phyloP scores from a whole-genome alignment of 1,140 invertebrate genomes.

The Aphelinus atriplicis region DNA sequence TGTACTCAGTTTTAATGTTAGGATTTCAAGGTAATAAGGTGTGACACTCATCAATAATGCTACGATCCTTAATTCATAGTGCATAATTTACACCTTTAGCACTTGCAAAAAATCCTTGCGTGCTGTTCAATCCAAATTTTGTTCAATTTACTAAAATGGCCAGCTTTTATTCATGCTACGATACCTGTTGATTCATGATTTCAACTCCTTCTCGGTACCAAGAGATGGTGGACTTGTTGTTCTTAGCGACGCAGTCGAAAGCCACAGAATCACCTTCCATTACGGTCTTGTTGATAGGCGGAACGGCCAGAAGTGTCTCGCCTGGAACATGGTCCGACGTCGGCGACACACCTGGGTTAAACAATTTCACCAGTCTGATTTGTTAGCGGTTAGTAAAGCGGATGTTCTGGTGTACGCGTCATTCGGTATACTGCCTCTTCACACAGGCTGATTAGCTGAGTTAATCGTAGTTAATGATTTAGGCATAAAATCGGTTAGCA shows the following conservation, averaged over 20 bases:
- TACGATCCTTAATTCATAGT: too few species aligned
- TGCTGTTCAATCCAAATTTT: too few species aligned
- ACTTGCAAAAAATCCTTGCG: too few species aligned
- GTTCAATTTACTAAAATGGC: too few species aligned
- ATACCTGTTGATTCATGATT: slow-evolving; percentile 68
- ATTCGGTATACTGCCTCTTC: too few species aligned
- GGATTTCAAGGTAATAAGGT: too few species aligned
- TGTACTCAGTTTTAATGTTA: too few species aligned
- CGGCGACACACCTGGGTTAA: slow-evolving; percentile 63
- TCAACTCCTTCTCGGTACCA: slow-evolving; percentile 78
- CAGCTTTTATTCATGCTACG: too few species aligned
- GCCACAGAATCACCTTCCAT: slow-evolving; percentile 84
- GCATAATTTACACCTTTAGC: too few species aligned
- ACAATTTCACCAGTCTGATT: slow-evolving; percentile 65
- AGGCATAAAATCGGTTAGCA: slow-evolving; percentile 27
- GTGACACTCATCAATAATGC: too few species aligned
- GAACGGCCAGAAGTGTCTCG: slow-evolving; percentile 82
- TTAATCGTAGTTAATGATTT: slow-evolving; percentile 21
- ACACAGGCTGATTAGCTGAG: neutral
- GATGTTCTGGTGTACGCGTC: slow-evolving; percentile 7
- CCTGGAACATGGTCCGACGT: slow-evolving; percentile 71
- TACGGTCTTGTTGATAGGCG: slow-evolving; percentile 89
- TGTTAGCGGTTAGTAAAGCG: slow-evolving; percentile 61
- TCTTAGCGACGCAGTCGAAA: slow-evolving; percentile 83
- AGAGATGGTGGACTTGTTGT: slow-evolving; percentile 68